Evolutionary conservation across 2,797 vertebrate genomes (phyloP).

Genomic region (Vespertilio murinus): DNA sequence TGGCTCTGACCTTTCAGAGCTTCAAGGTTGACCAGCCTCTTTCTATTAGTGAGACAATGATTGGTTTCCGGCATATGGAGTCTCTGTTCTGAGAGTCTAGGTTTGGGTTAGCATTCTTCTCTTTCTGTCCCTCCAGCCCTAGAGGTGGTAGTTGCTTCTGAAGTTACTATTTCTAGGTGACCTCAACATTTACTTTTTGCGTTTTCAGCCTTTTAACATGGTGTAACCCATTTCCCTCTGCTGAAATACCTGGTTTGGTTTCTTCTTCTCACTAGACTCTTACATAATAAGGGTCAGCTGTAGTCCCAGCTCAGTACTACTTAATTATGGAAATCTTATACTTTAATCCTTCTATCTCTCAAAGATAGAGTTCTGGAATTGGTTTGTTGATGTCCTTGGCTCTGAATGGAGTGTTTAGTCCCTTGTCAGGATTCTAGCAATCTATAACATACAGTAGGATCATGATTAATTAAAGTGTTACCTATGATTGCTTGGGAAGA

Average conservation of each 20-base stretch:
- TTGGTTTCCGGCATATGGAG: too few relatives aligned
- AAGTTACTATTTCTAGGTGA: conserved; percentile 25
- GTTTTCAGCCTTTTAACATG: not conserved
- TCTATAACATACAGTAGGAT: not conserved
- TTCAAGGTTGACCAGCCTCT: too few relatives aligned
- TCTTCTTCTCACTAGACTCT: not conserved
- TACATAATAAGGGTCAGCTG: not conserved
- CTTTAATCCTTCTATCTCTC: not conserved
- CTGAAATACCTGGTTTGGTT: not conserved
- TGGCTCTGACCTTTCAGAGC: too few relatives aligned
- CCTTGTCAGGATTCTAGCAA: not conserved
- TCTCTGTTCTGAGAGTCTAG: not conserved
- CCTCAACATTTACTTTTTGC: not conserved
- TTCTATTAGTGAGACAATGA: too few relatives aligned
- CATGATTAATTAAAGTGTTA: not conserved
- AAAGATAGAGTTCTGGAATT: not conserved
- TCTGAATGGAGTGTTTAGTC: not conserved
- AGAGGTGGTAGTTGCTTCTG: not conserved
- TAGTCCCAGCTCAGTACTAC: not conserved
- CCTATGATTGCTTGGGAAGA: not conserved
- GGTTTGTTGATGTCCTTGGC: not conserved
- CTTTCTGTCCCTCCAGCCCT: not conserved
- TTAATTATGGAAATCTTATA: not conserved
- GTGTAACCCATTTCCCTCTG: not conserved
- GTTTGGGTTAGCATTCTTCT: not conserved